Percentiles rank a stretch among this genome's conserved stretches.
These are phyloP conservation scores for Eretmocerus hayati DNA, from an alignment of 2,888 invertebrate genomes.

Conservation along the genomic window DNA sequence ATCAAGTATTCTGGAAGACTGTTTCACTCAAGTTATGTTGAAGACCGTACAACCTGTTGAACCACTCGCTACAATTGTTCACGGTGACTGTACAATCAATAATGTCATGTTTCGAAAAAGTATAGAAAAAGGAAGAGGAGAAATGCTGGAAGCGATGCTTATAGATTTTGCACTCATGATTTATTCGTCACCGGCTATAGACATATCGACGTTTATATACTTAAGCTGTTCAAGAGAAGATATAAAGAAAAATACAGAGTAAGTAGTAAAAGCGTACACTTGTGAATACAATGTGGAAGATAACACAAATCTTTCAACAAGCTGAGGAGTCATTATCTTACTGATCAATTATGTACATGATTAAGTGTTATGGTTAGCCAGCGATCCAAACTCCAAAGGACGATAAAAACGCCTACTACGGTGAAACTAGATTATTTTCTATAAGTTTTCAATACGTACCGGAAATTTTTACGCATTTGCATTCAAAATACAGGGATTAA, in stretches of 20 bases:
- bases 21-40: conserved; percentile 23
- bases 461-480: no score
- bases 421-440: no score
- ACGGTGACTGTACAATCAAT: conserved; percentile 38
- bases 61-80: conserved; percentile 36
- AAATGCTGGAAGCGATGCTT: conserved; percentile 19
- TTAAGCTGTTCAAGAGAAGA: conserved; percentile 24
- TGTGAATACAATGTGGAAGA: no score
- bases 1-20: conserved; percentile 23
- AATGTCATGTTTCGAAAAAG: conserved; percentile 32
- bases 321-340: no score
- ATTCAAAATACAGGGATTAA: no score
- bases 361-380: no score
- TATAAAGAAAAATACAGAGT: conserved; percentile 9
- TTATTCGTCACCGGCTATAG: conserved; percentile 35
- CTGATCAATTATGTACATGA: no score
- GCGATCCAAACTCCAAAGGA: no score
- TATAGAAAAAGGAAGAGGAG: background rate
- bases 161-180: conserved; percentile 33
- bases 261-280: conserved; percentile 2
- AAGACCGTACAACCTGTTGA: conserved; percentile 26
- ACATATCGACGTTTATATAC: conserved; percentile 35
- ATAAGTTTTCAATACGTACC: no score
- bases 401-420: no score
- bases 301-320: no score